phyloP scores from a whole-genome alignment of 2,888 invertebrate species.

The Napeogenes sylphis region DNA sequence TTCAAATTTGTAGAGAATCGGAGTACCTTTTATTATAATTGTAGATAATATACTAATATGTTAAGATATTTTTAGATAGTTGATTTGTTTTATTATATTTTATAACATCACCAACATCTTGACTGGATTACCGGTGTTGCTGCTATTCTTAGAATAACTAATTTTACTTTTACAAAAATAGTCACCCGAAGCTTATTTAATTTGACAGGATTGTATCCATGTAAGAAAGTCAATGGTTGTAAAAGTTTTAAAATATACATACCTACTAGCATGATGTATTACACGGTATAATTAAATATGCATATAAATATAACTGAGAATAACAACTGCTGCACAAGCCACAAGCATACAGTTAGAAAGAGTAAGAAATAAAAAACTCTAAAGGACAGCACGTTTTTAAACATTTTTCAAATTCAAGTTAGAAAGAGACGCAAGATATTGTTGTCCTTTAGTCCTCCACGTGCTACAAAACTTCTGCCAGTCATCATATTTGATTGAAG shows the following conservation, averaged over 20 bases:
- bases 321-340: too few relatives aligned
- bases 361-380: background rate
- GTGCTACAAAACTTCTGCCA: slow-evolving; percentile 69
- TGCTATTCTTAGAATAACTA: slow-evolving; percentile 64
- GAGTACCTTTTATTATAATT: background rate
- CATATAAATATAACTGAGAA: too few relatives aligned
- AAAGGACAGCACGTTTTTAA: background rate
- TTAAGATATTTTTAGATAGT: too few relatives aligned
- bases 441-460: slow-evolving; percentile 42
- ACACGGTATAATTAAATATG: too few relatives aligned
- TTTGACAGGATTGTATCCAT: slow-evolving; percentile 55
- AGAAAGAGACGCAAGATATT: slow-evolving; percentile 18
- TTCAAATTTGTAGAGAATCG: background rate
- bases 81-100: slow-evolving; percentile 11
- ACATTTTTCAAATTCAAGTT: slow-evolving; percentile 5
- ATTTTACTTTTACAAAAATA: slow-evolving; percentile 69
- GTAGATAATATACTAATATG: background rate
- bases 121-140: slow-evolving; percentile 64
- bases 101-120: slow-evolving; percentile 40
- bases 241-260: too few relatives aligned
- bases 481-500: slow-evolving; percentile 74
- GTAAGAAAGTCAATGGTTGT: slow-evolving; percentile 48
- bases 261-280: too few relatives aligned
- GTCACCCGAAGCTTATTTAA: slow-evolving; percentile 66
- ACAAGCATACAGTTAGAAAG: background rate